These are phyloP conservation scores for Cheilosia impressa DNA, from an alignment of 2,888 invertebrate species.

Conservation along the genomic window DNA sequence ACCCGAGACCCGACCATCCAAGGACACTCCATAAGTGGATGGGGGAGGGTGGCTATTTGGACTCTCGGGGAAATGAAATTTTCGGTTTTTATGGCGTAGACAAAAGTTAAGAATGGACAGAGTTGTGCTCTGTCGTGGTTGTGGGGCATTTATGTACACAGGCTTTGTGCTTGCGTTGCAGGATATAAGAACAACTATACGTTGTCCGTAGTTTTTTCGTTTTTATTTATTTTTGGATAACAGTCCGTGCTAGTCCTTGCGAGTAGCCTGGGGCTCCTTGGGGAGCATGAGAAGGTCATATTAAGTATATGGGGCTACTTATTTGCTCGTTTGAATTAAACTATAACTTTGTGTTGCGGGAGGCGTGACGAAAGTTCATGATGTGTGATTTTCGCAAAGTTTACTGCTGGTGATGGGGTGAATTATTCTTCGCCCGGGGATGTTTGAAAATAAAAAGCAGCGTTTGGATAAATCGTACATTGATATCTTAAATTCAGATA, in stretches of 20 bases:
- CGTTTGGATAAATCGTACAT: neutral
- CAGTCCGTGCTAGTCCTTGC: constrained; percentile 13
- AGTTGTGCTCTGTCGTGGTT: constrained; percentile 58
- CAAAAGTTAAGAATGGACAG: constrained; percentile 75
- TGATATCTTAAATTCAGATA: too few species aligned
- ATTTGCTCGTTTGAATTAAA: constrained; percentile 71
- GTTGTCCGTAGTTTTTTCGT: constrained; percentile 31
- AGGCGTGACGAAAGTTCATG: constrained; percentile 22
- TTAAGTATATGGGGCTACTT: constrained; percentile 61
- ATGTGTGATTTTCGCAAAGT: constrained; percentile 77
- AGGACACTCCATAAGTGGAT: constrained; percentile 34
- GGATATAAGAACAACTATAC: constrained; percentile 50
- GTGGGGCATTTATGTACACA: constrained; percentile 69
- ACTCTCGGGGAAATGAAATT: constrained; percentile 75
- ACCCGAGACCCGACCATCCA: constrained; percentile 37
- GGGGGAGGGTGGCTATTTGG: constrained; percentile 52
- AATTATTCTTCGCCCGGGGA: neutral
- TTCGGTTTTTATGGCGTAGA: constrained; percentile 75
- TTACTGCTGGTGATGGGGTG: constrained; percentile 7
- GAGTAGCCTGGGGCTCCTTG: constrained; percentile 52
- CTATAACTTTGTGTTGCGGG: constrained; percentile 29
- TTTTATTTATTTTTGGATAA: constrained; percentile 16
- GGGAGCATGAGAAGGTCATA: constrained; percentile 54
- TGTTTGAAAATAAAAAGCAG: neutral
- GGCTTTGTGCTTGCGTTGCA: constrained; percentile 44